Evolutionary conservation across 2,797 vertebrate species (phyloP).

Genomic region (Cossypha dichroa): DNA sequence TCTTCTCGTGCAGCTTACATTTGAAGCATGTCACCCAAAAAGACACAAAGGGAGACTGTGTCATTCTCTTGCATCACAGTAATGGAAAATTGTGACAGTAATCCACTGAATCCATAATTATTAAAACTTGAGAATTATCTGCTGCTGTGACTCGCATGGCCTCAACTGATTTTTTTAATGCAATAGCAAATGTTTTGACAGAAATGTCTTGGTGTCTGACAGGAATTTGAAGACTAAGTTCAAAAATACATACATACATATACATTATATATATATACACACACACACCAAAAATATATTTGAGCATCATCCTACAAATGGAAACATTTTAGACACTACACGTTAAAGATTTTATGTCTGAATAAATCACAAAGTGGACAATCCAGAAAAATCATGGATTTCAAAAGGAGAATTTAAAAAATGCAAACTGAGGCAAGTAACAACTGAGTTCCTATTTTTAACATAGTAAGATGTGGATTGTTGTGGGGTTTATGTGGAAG

Average conservation of each 20-base stretch:
- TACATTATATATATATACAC: no score
- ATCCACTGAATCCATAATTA: background rate
- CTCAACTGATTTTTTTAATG: background rate
- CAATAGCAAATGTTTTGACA: background rate
- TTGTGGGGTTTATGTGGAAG: background rate
- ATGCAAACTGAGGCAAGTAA: background rate
- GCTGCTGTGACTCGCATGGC: background rate
- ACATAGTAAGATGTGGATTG: accelerated
- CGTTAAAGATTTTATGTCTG: background rate
- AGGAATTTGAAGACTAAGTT: background rate
- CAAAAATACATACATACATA: background rate
- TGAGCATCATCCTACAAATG: background rate
- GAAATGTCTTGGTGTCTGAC: background rate
- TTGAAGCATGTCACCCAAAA: background rate
- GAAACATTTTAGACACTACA: background rate
- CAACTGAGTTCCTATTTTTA: background rate
- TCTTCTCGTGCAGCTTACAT: background rate
- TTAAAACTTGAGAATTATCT: background rate
- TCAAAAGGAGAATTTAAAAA: background rate
- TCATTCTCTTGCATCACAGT: background rate
- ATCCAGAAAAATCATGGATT: background rate
- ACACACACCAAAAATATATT: background rate
- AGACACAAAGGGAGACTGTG: background rate
- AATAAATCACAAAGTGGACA: background rate
- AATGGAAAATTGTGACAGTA: background rate